Base-by-base conservation (phyloP, 1,140 invertebrate genomes). In the Drosophila punjabiensis region DNA sequence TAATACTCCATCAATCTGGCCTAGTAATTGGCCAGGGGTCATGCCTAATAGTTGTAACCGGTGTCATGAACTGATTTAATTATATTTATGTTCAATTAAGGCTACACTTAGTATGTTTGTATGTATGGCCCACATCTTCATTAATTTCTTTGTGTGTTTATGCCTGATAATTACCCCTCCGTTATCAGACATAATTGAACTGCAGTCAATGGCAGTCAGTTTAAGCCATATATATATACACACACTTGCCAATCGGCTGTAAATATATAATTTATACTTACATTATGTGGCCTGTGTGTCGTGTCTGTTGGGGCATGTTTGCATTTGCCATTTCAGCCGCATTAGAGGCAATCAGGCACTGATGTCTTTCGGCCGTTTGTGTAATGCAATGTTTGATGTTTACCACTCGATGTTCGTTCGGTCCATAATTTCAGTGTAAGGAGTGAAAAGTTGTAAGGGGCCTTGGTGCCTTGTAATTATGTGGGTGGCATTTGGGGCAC, bases 401-500 rank as follows among this genome's bases (percentile, higher is more conserved):
- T 76, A 52, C 58, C 70, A 45, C 55, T 67, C 63, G 47, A 76
- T 69, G 63, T 71, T 89, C 74, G 76, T 56, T 81, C 74, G 76
- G 52, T 81, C 78, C 69, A 81, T 81, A 78, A 82, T 79, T 82
- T 75, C 65, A n/a, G 37, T 32, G 45, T 24, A 30, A 18, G 63
- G 35, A 58, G 62, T 43, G 63, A 67, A 68, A 43, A 70, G 63
- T 69, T 62, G 48, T 28, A 28, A 13, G 37, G 50, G 37, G 50
- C 20, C 35, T 28, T 48, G n/a, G 65, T 48, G 50, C 35, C 35
- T 58, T 39, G 39, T 86, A 85, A 85, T 88, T 79, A 76, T 85
- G 81, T 81, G 74, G 85, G 74, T 30, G 68, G 77, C 65, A 79
- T 75, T 78, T 84, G 69, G 45, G 75, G 66, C 81, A 84, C 82